phyloP scores from a whole-genome alignment of 2,113 vertebrate genomes.

The Megaceryle maxima region DNA sequence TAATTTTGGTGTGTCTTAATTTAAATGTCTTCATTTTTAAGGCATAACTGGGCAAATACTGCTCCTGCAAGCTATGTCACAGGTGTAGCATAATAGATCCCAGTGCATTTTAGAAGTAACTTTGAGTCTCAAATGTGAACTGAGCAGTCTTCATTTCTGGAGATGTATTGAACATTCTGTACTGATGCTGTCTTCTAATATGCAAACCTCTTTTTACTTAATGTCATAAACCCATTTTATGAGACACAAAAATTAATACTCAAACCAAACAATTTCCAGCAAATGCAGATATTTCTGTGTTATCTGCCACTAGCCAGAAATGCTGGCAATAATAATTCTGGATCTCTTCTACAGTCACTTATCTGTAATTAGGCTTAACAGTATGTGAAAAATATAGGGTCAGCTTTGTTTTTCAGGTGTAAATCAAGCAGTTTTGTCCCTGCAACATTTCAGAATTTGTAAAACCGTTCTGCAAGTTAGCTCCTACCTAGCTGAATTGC shows the following conservation, averaged over 20 bases:
- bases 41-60: not conserved
- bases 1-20: not conserved
- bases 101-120: not conserved
- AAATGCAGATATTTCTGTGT: not conserved
- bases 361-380: not conserved
- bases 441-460: not conserved
- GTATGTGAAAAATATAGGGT: not conserved
- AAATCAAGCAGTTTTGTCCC: not conserved
- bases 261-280: not conserved
- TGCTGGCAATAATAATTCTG: not conserved
- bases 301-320: not conserved
- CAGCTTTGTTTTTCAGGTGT: not conserved
- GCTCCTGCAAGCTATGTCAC: not conserved
- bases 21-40: not conserved
- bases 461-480: not conserved
- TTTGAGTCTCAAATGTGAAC: not conserved
- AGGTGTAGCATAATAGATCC: not conserved
- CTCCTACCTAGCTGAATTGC: not conserved
- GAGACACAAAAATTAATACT: not conserved
- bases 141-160: not conserved
- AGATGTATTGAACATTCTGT: not conserved
- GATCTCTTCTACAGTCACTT: not conserved
- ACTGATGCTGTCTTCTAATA: fast-evolving
- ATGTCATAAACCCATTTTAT: not conserved
- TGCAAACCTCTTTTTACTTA: not conserved